Evolutionary conservation across 2,888 invertebrate species (phyloP), one percentile per base, ranked within the genome.

Genomic region (Dryococelus australis): DNA sequence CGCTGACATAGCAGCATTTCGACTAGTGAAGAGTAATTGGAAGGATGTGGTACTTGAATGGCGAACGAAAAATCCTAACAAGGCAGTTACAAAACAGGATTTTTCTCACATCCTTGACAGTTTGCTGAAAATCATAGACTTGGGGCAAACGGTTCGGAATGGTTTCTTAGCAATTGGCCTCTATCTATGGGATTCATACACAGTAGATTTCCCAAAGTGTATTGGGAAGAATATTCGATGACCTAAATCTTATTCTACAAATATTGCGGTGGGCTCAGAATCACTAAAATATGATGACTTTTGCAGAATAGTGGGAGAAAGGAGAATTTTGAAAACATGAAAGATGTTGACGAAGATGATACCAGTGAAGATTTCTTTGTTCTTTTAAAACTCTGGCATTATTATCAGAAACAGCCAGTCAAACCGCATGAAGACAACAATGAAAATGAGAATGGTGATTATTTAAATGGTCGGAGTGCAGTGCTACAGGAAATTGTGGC

Each of bases 131-230:
- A 65, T 12, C 10, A 65, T 65, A 12, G 65, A 65, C 16, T 65
- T 16, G 65, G 65, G 89, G 91, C 91, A 43, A 90, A 90, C 87
- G 92, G 91, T 89, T 89, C 89, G 88, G 87, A 91, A 13, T 91
- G 91, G 87, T 91, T 91, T 10, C 91, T 91, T 88, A 90, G 89
- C 51, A 89, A 90, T 86, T 90, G 90, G 84, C 90, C 90, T 85
- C 85, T 90, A 24, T 28, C 79, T 16, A 78, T 51, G 12, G 86
- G 16, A 24, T 86, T 28, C n/a, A 65, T 78, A 43, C 9, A 12
- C 35, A 86, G 79, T 24, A 51, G 26, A 85, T 27, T 26, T 65
- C 65, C 16, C 65, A 20, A 65, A 65, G 65, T 65, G 65, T 28
- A 26, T 51, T 26, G 53, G 53, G 20, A 85, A 85, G 51, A 47